Evolutionary conservation across 2,888 invertebrate species (phyloP), one percentile per base, ranked within the genome.

Genomic region (Phaonia tiefii): DNA sequence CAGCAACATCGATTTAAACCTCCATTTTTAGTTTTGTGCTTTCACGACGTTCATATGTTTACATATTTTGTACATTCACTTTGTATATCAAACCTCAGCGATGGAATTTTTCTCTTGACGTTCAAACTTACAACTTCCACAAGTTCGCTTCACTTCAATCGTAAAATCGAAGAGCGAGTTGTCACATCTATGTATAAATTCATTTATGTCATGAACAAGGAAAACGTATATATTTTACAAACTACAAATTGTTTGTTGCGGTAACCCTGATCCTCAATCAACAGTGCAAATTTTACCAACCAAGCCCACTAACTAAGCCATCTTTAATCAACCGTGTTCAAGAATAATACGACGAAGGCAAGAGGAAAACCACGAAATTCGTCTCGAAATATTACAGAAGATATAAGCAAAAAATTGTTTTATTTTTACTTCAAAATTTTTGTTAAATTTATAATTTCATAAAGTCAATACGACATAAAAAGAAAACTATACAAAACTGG

Each of bases 351-450:
- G 72, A 79, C 31, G 66, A 71, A 65, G 67, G 44, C 39, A 73
- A 73, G 56, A 76, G 67, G 75, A 75, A 79, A 80, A 73, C 39
- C 73, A 76, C 76, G 81, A 80, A 81, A 78, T 51, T 77, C 81
- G 81, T 81, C 81, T 81, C 81, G 63, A 81, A 75, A 67, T 71
- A 77, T 75, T 77, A 71, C 75, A 72, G 78, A 78, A 77, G 74
- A 56, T 31, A 75, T 78, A 80, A 31, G 31, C 3, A 8, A 39
- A 73, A 72, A 72, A 56, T 74, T 70, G 71, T 72, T 81, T 81
- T 78, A 75, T 75, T 81, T 81, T 81, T 75, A 75, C 75, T 81
- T 81, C 75, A 69, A 80, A 77, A 77, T 80, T 80, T 80, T 77
- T 77, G 81, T 81, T 81, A 78, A 72, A 63, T 75, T n/a, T 75